These are phyloP conservation scores for Pristis pectinata DNA, from an alignment of 2,797 vertebrate species.

Conservation along the genomic window DNA sequence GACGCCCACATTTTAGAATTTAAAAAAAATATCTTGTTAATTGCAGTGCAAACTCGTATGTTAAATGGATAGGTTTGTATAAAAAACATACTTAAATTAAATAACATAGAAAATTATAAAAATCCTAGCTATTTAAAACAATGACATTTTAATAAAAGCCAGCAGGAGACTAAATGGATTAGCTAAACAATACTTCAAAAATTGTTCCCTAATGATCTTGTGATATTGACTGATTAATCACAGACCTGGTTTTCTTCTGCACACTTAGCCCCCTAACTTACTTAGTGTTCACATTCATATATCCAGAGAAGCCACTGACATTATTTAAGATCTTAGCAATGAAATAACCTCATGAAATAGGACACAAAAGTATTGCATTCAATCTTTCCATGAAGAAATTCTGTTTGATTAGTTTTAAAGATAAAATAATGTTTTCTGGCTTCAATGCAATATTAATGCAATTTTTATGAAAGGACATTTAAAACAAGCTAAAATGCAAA, in stretches of 20 bases:
- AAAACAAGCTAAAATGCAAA: background rate
- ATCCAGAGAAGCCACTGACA: background rate
- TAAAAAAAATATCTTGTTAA: background rate
- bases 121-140: too few species aligned
- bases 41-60: background rate
- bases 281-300: background rate
- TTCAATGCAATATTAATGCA: background rate
- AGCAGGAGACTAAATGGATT: background rate
- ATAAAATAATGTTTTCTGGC: background rate
- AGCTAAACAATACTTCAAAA: background rate
- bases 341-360: background rate
- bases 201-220: background rate
- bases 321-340: background rate
- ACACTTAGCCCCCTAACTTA: background rate
- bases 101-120: too few species aligned
- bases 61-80: background rate
- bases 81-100: background rate
- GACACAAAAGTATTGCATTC: background rate
- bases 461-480: background rate
- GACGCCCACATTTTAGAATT: background rate
- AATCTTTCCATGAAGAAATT: conserved; percentile 1
- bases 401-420: background rate
- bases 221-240: background rate
- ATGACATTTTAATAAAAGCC: background rate
- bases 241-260: background rate